phyloP scores from a whole-genome alignment of 2,888 invertebrate species.

The Ypsolopha sequella region DNA sequence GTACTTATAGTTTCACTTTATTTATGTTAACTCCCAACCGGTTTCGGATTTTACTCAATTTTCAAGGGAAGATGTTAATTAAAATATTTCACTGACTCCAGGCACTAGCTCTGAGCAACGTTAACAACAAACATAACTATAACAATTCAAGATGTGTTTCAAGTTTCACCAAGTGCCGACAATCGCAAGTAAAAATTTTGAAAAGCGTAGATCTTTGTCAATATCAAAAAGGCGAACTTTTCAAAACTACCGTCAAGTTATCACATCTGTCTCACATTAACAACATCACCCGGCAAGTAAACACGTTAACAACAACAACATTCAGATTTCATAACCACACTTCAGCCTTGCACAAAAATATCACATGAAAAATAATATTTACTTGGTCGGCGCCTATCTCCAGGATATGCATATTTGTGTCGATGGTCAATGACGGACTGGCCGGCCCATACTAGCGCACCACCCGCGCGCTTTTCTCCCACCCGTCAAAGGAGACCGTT shows the following conservation, averaged over 20 bases:
- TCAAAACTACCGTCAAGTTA: neutral
- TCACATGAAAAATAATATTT: constrained; percentile 19
- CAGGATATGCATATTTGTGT: constrained; percentile 59
- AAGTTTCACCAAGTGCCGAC: too few relatives aligned
- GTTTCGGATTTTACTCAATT: too few relatives aligned
- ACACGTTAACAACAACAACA: neutral
- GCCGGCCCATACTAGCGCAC: neutral
- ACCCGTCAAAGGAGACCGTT: constrained; percentile 25
- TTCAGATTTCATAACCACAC: neutral
- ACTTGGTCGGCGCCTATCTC: constrained; percentile 66
- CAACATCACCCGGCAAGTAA: neutral
- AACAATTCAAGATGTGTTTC: too few relatives aligned
- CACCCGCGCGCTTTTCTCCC: constrained; percentile 16
- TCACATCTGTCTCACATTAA: neutral
- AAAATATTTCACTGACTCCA: too few relatives aligned
- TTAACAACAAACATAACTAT: too few relatives aligned
- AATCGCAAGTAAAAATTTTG: too few relatives aligned
- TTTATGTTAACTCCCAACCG: too few relatives aligned
- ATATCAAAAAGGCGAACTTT: neutral
- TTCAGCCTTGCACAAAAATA: neutral
- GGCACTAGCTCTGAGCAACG: too few relatives aligned
- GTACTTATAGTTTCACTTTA: too few relatives aligned
- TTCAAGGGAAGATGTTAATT: too few relatives aligned
- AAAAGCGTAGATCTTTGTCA: neutral
- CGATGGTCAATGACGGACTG: constrained; percentile 26